Evolutionary conservation across 2,113 vertebrate species (phyloP), one percentile per base, ranked within the genome.

Genomic region (Carollia perspicillata): DNA sequence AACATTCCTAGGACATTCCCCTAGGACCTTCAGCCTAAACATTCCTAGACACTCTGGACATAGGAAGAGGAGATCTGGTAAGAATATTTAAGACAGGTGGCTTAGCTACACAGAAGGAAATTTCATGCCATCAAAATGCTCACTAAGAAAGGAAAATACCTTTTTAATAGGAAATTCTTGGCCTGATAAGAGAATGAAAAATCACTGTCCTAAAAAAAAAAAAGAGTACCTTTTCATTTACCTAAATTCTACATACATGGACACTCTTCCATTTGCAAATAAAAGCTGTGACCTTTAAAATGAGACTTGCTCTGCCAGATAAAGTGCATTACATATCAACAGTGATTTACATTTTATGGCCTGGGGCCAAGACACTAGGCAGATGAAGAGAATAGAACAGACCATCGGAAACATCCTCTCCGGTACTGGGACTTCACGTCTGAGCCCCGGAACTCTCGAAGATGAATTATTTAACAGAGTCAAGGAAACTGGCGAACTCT

Each of bases 1-100:
- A 37, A 35, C 17, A 20, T 0, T 5, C 17, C n/a, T 2, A 28
- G 33, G 44, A 35, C 16, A 26, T 0, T 5, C 13, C n/a, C 5
- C n/a, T 2, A 16, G 4, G 35, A 63, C 60, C 40, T 53, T 22
- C 4, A 35, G 33, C 44, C 40, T 37, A 6, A 51, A 75, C 13
- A 4, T 77, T 53, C 44, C 53, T 68, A 77, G 44, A 69, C 20
- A 69, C 63, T 49, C 5, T 0, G 3, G 26, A 30, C 28, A 63
- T 11, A 63, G 35, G 40, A 40, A 79, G 63, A 42, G 35, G 35
- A 85, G 4, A 10, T 5, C 40, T 49, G 40, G 20, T 30, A 47
- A 51, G 18, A 71, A 28, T 9, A 85, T 1, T 30, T 49, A 37
- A 58, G 80, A 81, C n/a, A 35, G 77, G 14, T 3, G 0, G 18